Base-by-base conservation (phyloP, 2,888 invertebrate species). In the Odontothrips loti region DNA sequence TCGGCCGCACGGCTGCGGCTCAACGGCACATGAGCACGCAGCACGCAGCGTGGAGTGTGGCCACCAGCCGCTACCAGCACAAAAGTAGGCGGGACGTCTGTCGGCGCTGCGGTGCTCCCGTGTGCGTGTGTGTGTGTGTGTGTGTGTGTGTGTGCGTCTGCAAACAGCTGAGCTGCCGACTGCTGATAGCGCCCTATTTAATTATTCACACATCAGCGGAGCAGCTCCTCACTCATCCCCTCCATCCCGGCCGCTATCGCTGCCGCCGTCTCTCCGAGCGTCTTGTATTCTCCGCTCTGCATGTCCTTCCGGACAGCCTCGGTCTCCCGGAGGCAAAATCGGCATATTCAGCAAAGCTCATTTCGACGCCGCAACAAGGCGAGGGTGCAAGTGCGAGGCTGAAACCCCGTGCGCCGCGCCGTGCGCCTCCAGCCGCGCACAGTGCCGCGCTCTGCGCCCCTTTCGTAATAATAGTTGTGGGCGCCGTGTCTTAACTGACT, bases 171-270 rank as follows among this genome's bases (percentile, higher is more conserved):
- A 75, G 68, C 68, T 27, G 68, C 68, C 23, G 27, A 9, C 68
- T 27, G 68, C 68, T 75, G 68, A 75, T 75, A 27, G 68, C 68
- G 68, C 68, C 23, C 68, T 23, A 75, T 75, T 75, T 75, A 75
- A 75, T 75, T 75, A 75, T 75, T 75, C 68, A 75, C 68, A 75
- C 27, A 27, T 75, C 68, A 75, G 68, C 68, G 23, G 23, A n/a
- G 23, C 68, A 20, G 23, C 63, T 3, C 63, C 34, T 43, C 6
- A 43, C 15, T 6, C 15, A 6, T 6, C 58, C 58, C 17, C 58
- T 0, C 15, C 11, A 15, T 6, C 17, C 58, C 58, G 11, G 20
- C 58, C 58, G 17, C 58, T 17, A 58, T 4, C 58, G 58, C 58
- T 20, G 15, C 20, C 17, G 51, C 51, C 12, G 58, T 20, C 58